Base-by-base conservation (phyloP, 2,113 vertebrate species). In the Peromyscus maniculatus region DNA sequence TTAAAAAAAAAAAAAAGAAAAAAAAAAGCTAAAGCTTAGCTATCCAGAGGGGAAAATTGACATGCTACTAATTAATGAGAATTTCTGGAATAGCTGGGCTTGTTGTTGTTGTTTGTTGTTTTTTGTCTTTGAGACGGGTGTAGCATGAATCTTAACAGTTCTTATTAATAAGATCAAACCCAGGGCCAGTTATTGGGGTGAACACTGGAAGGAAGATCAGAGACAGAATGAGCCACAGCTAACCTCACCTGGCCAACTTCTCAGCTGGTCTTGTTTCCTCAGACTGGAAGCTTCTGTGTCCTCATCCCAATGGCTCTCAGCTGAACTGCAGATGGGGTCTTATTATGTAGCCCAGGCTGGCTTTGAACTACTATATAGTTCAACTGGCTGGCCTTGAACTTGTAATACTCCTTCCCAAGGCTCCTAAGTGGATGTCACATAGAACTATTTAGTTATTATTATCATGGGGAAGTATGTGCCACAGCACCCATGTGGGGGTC, bases 41-140 rank as follows among this genome's bases (percentile, higher is more conserved):
- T 89, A 64, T 36, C 33, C 3, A 89, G 66, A 96, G 66, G 46
- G 96, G 96, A 86, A 82, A 86, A 96, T 97, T 86, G 77, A 15
- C 69, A 39, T 79, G 24, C 84, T 89, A 66, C 8, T 71, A 33
- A 75, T 80, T 95, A 89, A 94, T 89, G 26, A 64, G n/a, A 95
- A 72, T 78, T 94, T 96, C 28, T 91, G 55, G 95, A 93, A 79
- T 87, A 59, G 36, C 39, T 74, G 74, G 11, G 7, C 46, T 74
- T 33, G 36, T 22, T 62, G 77, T 17, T 83, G 52, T 83, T n/a
- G 31, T 36, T 80, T 83, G 52, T 83, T 59, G 36, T 1, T 49
- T 52, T n/a, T 52, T 55, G 55, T 26, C 36, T 49, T 52, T 72
- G 67, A 72, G 67, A 28, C 24, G 17, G 49, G 62, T 43, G 43